Evolutionary conservation across 2,888 invertebrate species (phyloP).

Genomic region (Peribatodes rhomboidaria): DNA sequence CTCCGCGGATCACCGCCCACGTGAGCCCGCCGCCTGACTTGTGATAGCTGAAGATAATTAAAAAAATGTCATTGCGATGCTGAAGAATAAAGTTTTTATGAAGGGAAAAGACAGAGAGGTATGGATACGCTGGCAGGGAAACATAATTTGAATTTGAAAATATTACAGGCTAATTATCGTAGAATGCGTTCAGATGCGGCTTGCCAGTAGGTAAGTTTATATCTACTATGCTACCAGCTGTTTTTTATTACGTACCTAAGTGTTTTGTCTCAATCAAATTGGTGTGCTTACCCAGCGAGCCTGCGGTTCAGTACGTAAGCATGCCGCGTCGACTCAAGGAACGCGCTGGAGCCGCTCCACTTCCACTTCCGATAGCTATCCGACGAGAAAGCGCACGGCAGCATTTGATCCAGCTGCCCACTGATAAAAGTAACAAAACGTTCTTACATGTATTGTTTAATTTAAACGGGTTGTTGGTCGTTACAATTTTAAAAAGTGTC

Average conservation of each 20-base stretch:
- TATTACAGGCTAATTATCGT: too few relatives aligned
- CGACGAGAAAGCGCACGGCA: conserved; percentile 70
- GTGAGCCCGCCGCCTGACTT: conserved; percentile 84
- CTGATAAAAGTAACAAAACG: conserved; percentile 54
- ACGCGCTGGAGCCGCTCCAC: conserved; percentile 66
- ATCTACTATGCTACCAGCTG: too few relatives aligned
- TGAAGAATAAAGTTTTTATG: conserved; percentile 9
- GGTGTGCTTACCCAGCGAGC: conserved; percentile 67
- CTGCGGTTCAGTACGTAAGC: conserved; percentile 61
- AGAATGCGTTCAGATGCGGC: too few relatives aligned
- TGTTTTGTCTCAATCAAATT: not conserved
- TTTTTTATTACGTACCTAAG: too few relatives aligned
- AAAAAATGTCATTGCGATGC: too few relatives aligned
- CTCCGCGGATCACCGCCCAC: conserved; percentile 86
- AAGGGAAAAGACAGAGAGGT: not conserved
- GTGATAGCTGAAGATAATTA: too few relatives aligned
- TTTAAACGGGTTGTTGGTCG: too few relatives aligned
- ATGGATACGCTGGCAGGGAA: too few relatives aligned
- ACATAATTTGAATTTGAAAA: too few relatives aligned
- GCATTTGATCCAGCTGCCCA: conserved; percentile 78
- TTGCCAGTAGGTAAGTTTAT: too few relatives aligned
- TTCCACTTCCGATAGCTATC: conserved; percentile 73
- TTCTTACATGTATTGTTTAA: too few relatives aligned
- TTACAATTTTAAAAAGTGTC: too few relatives aligned
- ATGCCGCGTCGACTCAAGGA: conserved; percentile 60